Base-by-base conservation (phyloP, 2,113 vertebrate species). In the Varanus komodoensis region DNA sequence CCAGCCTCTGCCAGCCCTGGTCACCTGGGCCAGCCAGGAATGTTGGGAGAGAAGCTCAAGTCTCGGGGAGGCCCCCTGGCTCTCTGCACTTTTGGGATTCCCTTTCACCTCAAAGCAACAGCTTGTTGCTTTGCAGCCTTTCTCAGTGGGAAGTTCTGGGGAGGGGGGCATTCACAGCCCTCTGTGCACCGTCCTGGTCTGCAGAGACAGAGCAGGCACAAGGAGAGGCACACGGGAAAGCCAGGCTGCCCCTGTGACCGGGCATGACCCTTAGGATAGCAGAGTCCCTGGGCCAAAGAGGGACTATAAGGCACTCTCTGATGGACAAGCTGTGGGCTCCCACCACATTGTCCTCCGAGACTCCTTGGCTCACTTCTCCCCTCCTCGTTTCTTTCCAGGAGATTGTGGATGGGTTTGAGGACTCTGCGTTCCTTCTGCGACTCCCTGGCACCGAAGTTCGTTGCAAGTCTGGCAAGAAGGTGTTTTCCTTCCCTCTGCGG, bases 381-480 rank as follows among this genome's bases (percentile, higher is more conserved):
- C 79, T 87, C 52, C 54, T 0, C 21, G 93, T 57, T 87, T 0
- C 94, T 87, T 94, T 94, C 9, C 87, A 99, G 99, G 96, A 94
- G 89, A 94, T 98, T 0, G 90, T 99, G 91, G 98, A 99, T 0
- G 34, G 93, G 0, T 98, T 98, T 93, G 98, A 99, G 92, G 98
- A 98, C 1, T 97, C 98, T 0, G 93, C 97, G 0, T 94, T 96
- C 77, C 91, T 97, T 34, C 96, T 99, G 68, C 97, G 93, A 4
- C 25, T 98, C 89, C 96, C 95, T 0, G 97, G 97, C 3, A 93
- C 95, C 5, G 97, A 99, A 91, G 95, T 99, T 80, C 97, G 96
- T 88, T 99, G 98, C 97, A 98, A 98, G 91, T 97, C 98, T 0
- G 99, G 99, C 92, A 99, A 99, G 96, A 99, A 99, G 92, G 95